Percentiles rank a stretch among this genome's conserved stretches.
phyloP scores from a whole-genome alignment of 1,140 invertebrate species.

The Homarus americanus region DNA sequence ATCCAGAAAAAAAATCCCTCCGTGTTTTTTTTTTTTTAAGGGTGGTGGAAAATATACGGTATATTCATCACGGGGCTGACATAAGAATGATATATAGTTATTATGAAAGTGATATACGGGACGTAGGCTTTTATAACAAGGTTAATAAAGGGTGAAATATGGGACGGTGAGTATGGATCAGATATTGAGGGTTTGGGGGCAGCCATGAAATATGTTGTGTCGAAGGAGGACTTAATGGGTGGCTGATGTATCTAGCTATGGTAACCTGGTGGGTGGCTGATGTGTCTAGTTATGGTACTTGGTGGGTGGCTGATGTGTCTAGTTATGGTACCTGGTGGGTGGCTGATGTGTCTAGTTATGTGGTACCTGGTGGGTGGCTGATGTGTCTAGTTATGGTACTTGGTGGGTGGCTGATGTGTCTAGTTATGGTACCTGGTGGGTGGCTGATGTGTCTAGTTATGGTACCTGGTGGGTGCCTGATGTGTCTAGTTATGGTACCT shows the following conservation, averaged over 20 bases:
- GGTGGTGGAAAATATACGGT: too few species aligned
- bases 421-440: neutral
- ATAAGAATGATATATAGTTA: neutral
- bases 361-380: neutral
- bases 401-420: neutral
- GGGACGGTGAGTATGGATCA: neutral
- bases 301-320: too few species aligned
- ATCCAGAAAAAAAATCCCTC: too few species aligned
- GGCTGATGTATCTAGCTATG: neutral
- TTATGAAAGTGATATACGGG: neutral
- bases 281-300: neutral
- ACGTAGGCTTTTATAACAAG: neutral
- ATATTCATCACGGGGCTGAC: neutral
- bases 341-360: too few species aligned
- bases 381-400: neutral
- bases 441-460: neutral
- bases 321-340: too few species aligned
- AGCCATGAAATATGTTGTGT: neutral
- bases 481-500: neutral
- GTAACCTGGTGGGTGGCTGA: neutral
- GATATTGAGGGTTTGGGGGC: neutral
- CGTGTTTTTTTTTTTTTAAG: too few species aligned
- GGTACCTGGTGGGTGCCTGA: neutral
- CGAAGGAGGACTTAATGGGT: neutral
- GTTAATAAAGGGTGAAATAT: slow-evolving; percentile 2